Evolutionary conservation across 2,797 vertebrate species (phyloP).

Genomic region (Takifugu ocellatus): DNA sequence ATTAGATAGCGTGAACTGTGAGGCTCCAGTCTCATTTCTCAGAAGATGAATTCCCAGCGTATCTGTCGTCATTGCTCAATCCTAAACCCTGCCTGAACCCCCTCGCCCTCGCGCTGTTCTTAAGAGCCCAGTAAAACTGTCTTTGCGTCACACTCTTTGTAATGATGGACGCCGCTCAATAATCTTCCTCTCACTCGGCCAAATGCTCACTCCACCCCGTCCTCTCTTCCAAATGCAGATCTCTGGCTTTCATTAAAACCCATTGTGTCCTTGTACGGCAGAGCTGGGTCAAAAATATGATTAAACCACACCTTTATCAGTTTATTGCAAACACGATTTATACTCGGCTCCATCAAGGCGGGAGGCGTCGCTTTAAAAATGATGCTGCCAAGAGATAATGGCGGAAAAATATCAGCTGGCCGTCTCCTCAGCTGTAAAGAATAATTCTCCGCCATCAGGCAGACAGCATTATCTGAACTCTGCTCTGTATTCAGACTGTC

Average conservation of each 20-base stretch:
- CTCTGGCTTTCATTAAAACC: conserved; percentile 33
- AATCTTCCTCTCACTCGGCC: conserved; percentile 12
- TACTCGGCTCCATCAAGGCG: conserved; percentile 12
- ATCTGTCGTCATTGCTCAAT: conserved; percentile 48
- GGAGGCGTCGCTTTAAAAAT: conserved; percentile 20
- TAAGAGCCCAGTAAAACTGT: conserved; percentile 38
- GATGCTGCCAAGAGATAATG: conserved; percentile 19
- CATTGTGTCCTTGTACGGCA: conserved; percentile 4
- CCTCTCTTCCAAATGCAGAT: conserved; percentile 20
- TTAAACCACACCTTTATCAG: background rate
- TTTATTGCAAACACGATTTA: conserved; percentile 2
- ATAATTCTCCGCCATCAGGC: conserved; percentile 26
- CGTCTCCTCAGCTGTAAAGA: conserved; percentile 12
- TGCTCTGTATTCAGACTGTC: conserved; percentile 29
- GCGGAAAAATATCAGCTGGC: conserved; percentile 18
- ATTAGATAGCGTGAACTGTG: conserved; percentile 12
- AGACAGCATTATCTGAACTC: conserved; percentile 12
- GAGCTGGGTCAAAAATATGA: conserved; percentile 3
- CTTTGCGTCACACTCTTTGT: conserved; percentile 33
- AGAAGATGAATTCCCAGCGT: conserved; percentile 41
- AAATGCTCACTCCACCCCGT: background rate
- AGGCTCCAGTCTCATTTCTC: conserved; percentile 29
- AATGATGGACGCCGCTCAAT: conserved; percentile 43
- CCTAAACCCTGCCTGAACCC: conserved; percentile 38
- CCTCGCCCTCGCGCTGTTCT: conserved; percentile 23